These are phyloP conservation scores for Menidia menidia DNA, from an alignment of 2,797 vertebrate genomes.

Conservation along the genomic window DNA sequence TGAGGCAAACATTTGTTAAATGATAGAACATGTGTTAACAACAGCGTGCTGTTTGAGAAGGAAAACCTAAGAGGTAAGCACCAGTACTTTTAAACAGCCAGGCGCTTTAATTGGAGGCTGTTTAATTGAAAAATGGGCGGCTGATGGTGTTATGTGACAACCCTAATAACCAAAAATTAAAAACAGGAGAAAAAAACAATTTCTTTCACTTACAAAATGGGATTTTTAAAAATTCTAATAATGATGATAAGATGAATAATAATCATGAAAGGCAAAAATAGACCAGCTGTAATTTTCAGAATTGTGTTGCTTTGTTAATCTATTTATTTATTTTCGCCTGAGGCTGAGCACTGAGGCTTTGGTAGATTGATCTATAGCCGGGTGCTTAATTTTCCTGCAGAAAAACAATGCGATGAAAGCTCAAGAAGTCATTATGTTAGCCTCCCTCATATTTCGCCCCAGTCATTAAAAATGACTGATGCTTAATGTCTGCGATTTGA, in stretches of 20 bases:
- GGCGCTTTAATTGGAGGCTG: background rate
- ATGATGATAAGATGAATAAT: too few relatives aligned
- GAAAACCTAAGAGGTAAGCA: background rate
- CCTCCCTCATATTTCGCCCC: background rate
- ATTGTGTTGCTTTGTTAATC: background rate
- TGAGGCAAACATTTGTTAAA: too few relatives aligned
- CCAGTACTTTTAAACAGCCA: background rate
- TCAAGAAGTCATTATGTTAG: background rate
- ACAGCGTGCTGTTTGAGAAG: background rate
- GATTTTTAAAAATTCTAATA: background rate
- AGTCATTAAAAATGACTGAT: background rate
- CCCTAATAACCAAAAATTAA: background rate
- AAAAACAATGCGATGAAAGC: background rate
- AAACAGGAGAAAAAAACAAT: background rate
- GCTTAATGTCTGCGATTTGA: background rate
- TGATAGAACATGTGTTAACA: background rate
- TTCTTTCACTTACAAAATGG: background rate
- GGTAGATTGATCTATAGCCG: conserved; percentile 18
- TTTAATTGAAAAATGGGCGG: background rate
- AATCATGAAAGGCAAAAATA: conserved; percentile 5
- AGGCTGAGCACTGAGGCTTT: conserved; percentile 8
- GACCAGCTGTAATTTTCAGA: conserved; percentile 3
- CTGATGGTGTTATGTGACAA: conserved; percentile 2
- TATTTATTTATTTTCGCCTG: background rate
- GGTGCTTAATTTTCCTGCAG: background rate